Evolutionary conservation across 2,797 vertebrate genomes (phyloP), one percentile per base, ranked within the genome.

Genomic region (Tenualosa thibaudeaui): DNA sequence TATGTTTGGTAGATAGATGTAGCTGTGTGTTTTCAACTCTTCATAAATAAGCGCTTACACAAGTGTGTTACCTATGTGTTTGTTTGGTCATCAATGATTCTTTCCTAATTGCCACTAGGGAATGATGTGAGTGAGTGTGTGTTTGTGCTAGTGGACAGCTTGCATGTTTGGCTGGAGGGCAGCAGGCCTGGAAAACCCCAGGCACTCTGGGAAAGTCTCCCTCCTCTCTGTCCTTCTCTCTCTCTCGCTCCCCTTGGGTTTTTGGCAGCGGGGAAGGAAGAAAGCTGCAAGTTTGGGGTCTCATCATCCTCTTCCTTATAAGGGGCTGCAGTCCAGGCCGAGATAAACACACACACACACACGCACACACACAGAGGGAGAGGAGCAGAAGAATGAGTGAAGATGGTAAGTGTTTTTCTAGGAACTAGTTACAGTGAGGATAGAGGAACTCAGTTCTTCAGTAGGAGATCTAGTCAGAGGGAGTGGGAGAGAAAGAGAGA

Each of bases 221-320:
- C 46, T 37, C 50, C 31, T 58, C 43, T 22, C 43, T 81, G 58
- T 81, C 75, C 12, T 22, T 60, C 49, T 56, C 81, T 31, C 51
- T 82, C 81, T 82, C 49, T 58, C 26, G 58, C n/a, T 56, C 26
- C 17, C 65, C 65, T 71, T 12, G 26, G 9, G 13, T 40, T 15
- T 71, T 40, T 71, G 65, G 60, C 60, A 26, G 60, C 24, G 3
- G 24, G 3, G 60, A 7, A 9, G 82, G 26, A 83, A 86, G 86
- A 86, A 85, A 84, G 87, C 75, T 58, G 81, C 1, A 71, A 65
- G 84, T 58, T 86, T 71, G 26, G 60, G 60, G 65, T 71, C 65
- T 71, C 65, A 71, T 71, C 65, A 31, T 83, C 75, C 62, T 86
- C 85, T 89, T 87, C 89, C 88, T 90, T 89, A 88, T 89, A 89